Evolutionary conservation across 2,888 invertebrate genomes (phyloP).

Genomic region (Dyspetes luteomarginatus): DNA sequence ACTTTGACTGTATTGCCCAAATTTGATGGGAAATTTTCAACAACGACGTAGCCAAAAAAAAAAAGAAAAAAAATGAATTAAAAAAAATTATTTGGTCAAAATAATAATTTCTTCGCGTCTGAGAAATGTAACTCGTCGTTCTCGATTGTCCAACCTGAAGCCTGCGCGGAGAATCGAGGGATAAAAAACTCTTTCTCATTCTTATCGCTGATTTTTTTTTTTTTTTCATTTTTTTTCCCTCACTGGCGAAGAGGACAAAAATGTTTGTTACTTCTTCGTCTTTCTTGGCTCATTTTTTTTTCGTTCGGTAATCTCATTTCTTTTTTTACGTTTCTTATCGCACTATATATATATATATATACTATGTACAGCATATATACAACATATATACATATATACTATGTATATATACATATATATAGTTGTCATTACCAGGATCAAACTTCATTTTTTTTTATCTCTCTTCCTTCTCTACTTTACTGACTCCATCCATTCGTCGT

Average conservation of each 20-base stretch:
- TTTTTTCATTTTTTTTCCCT: too few species aligned
- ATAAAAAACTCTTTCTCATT: slow-evolving; percentile 3
- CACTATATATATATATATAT: not conserved
- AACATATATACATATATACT: too few species aligned
- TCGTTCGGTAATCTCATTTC: not conserved
- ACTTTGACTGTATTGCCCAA: too few species aligned
- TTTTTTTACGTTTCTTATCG: not conserved
- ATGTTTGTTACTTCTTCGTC: slow-evolving; percentile 12
- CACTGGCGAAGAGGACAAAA: not conserved
- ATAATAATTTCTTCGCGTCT: not conserved
- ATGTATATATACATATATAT: not conserved
- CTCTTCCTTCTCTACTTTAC: not conserved
- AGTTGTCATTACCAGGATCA: slow-evolving; percentile 9
- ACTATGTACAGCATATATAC: too few species aligned
- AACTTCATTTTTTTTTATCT: slow-evolving; percentile 31
- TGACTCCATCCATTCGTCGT: not conserved
- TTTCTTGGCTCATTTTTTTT: not conserved
- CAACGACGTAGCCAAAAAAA: too few species aligned
- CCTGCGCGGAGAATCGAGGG: slow-evolving; percentile 34
- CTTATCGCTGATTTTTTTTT: not conserved
- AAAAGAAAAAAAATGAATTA: not conserved
- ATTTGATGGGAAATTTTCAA: too few species aligned
- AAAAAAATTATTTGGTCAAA: slow-evolving; percentile 11
- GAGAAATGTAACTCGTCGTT: not conserved
- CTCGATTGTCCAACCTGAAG: slow-evolving; percentile 26